A percentile compares a stretch with the other conserved stretches of the same genome.
phyloP scores from a whole-genome alignment of 1,140 invertebrate species.

The Aphelenchoides besseyi region DNA sequence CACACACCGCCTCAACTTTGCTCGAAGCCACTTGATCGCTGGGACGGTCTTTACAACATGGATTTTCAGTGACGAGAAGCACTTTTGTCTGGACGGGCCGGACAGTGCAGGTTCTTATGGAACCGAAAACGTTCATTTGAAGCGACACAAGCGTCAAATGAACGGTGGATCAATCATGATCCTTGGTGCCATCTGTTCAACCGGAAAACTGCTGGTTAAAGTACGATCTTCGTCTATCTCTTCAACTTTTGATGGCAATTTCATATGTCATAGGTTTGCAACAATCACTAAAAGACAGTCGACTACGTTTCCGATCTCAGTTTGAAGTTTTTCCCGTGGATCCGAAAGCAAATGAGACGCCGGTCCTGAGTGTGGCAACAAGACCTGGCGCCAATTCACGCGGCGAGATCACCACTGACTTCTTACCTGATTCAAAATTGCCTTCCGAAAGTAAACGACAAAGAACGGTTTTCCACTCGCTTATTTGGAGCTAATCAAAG shows the following conservation, averaged over 20 bases:
- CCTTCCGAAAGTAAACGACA: too few relatives aligned
- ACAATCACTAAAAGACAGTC: background rate
- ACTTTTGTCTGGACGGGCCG: background rate
- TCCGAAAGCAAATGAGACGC: too few relatives aligned
- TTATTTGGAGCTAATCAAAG: too few relatives aligned
- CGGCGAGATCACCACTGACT: too few relatives aligned
- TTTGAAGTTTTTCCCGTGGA: slow-evolving; percentile 8
- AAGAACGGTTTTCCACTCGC: too few relatives aligned
- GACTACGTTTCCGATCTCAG: background rate
- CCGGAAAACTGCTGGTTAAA: background rate
- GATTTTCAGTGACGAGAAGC: slow-evolving; percentile 1
- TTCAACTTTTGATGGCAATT: background rate
- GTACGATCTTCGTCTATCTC: slow-evolving; percentile 8
- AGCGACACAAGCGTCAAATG: background rate
- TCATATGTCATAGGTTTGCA: background rate
- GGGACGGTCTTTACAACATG: background rate
- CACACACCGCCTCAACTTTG: background rate
- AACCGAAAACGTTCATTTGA: background rate
- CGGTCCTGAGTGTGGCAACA: too few relatives aligned
- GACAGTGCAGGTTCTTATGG: background rate
- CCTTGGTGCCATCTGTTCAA: background rate
- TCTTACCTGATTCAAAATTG: too few relatives aligned
- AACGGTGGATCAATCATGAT: background rate
- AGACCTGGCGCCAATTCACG: too few relatives aligned
- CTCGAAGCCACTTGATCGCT: background rate